Evolutionary conservation across 30 jellyfish, hydroid and myxozoan genomes (phyloP).

Genomic region (Catostylus mosaicus): DNA sequence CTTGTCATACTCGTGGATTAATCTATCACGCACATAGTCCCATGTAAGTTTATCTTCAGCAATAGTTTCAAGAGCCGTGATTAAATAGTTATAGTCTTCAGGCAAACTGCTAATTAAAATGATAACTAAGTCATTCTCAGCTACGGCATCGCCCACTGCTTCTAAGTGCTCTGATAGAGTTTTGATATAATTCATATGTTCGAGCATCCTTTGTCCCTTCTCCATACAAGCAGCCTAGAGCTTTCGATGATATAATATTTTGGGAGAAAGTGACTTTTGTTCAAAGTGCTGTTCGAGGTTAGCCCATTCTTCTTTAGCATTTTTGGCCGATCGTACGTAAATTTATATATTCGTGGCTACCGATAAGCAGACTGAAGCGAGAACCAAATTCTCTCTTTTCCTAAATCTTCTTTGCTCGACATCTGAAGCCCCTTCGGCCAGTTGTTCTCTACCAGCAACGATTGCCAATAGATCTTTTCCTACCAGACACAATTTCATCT

Average conservation of each 20-base stretch:
- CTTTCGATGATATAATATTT: constrained; percentile 24
- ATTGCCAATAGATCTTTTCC: not conserved
- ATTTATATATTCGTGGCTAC: constrained; percentile 41
- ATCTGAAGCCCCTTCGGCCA: not conserved
- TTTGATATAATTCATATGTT: constrained; percentile 47
- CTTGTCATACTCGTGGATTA: constrained; percentile 26
- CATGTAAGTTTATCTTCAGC: constrained; percentile 39
- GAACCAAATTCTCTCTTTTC: not conserved
- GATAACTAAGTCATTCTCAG: constrained; percentile 58
- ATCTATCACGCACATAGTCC: constrained; percentile 30
- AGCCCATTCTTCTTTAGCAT: constrained; percentile 56
- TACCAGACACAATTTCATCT: not conserved
- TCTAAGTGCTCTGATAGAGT: constrained; percentile 54
- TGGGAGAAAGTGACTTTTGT: constrained; percentile 31
- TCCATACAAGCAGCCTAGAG: constrained; percentile 47
- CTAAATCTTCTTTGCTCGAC: not conserved
- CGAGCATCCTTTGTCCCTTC: constrained; percentile 42
- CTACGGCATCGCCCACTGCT: constrained; percentile 67
- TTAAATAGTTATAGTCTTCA: constrained; percentile 28
- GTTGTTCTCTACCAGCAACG: too few relatives aligned
- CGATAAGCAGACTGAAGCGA: constrained; percentile 4
- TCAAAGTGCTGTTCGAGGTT: constrained; percentile 48
- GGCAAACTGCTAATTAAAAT: constrained; percentile 62
- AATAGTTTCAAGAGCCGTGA: constrained; percentile 28
- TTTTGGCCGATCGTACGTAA: constrained; percentile 35